Evolutionary conservation across 2,113 vertebrate genomes (phyloP), one percentile per base, ranked within the genome.

Genomic region (Promerops cafer): DNA sequence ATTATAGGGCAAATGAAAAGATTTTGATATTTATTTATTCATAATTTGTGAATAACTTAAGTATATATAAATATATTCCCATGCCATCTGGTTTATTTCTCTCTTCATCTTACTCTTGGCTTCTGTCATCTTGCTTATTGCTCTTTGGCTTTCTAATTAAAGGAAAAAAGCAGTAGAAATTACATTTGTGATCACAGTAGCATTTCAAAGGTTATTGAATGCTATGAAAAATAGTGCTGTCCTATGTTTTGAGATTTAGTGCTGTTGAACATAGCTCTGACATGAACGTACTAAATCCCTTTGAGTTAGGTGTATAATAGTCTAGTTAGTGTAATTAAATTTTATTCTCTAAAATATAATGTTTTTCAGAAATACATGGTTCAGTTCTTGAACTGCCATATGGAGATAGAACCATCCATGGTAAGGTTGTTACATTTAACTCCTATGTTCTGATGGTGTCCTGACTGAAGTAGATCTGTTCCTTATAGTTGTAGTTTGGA

Each of bases 1-100:
- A 90, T 95, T 83, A 86, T 56, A 90, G 71, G 64, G 64, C 56
- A 90, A 90, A 71, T 13, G 19, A 83, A 90, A 92, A 81, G 42
- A 77, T 95, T 95, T 70, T 88, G 26, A 37, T 94, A 61, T 80
- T 83, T 71, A 30, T 81, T 68, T 87, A 94, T 81, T 70, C 27
- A 23, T 91, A 37, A 60, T 70, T 90, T 60, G 21, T 35, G 60
- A 81, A 49, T 89, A 88, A 60, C 4, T 86, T 77, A 54, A 57
- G 14, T 77, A 26, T 79, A 61, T 93, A 75, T 68, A 80, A 85
- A 83, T 85, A 37, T 80, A 90, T 83, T 83, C 11, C 23, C 5
- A 19, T 96, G 54, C 82, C 87, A 90, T 95, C 82, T 90, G 78
- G 8, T 77, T 95, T 96, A 61, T 86, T 96, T 94, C 45, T 80